Percentiles rank a stretch among this genome's conserved stretches.
These are phyloP conservation scores for Craseonycteris thonglongyai DNA, from an alignment of 2,113 vertebrate genomes.

Conservation along the genomic window DNA sequence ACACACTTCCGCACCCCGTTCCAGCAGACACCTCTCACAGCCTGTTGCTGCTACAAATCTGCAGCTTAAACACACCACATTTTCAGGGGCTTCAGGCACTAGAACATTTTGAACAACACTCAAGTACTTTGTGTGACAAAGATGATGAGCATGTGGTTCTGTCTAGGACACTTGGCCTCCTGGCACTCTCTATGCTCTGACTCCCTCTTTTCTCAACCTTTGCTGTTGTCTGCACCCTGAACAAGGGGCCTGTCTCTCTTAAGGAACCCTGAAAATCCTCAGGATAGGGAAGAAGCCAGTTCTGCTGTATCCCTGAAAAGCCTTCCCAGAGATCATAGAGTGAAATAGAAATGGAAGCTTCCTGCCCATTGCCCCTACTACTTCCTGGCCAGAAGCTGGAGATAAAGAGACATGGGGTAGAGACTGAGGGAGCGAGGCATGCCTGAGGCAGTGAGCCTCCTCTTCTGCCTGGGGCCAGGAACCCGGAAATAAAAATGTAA, in stretches of 20 bases:
- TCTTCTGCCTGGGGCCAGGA: background rate
- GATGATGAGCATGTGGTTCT: background rate
- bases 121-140: background rate
- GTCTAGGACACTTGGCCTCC: background rate
- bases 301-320: background rate
- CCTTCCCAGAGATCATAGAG: background rate
- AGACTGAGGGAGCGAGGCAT: background rate
- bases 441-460: background rate
- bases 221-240: background rate
- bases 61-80: background rate
- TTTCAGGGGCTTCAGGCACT: background rate
- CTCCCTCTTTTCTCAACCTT: background rate
- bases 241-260: background rate
- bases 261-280: background rate
- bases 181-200: rapidly evolving
- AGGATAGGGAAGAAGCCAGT: background rate
- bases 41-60: background rate
- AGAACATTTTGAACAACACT: background rate
- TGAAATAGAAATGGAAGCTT: background rate
- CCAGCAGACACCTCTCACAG: background rate
- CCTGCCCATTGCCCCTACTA: too few relatives aligned
- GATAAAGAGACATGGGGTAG: background rate
- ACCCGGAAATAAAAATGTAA: background rate
- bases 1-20: too few relatives aligned
- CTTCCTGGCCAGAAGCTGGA: background rate